phyloP scores from a whole-genome alignment of 2,888 invertebrate genomes.

The Drosophila imparisetae region DNA sequence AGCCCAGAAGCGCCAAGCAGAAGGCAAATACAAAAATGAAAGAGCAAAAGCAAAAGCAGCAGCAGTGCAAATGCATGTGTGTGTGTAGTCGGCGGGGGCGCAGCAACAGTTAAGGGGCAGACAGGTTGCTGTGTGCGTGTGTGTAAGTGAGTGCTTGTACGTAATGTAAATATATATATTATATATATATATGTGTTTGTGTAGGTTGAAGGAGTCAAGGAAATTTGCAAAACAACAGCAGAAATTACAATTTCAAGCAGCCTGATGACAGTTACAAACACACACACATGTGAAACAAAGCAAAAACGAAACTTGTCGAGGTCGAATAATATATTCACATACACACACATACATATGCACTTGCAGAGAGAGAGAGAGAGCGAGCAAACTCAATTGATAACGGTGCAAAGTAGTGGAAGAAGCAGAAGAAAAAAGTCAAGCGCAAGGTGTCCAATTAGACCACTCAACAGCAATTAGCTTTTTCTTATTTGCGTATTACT shows the following conservation, averaged over 20 bases:
- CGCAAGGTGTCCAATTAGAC: constrained; percentile 75
- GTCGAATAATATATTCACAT: constrained; percentile 48
- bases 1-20: constrained; percentile 51
- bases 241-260: constrained; percentile 54
- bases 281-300: constrained; percentile 9
- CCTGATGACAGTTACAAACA: constrained; percentile 58
- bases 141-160: constrained; percentile 26
- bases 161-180: constrained; percentile 14
- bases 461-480: constrained; percentile 73
- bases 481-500: constrained; percentile 73
- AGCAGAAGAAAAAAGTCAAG: constrained; percentile 49
- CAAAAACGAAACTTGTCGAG: constrained; percentile 69
- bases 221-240: constrained; percentile 61
- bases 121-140: constrained; percentile 54
- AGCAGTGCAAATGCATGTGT: constrained; percentile 28
- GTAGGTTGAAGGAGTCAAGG: constrained; percentile 70
- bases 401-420: constrained; percentile 35
- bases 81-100: constrained; percentile 58
- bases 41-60: constrained; percentile 32
- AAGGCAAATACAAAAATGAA: constrained; percentile 50
- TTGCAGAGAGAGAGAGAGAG: constrained; percentile 17
- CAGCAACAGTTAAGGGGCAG: constrained; percentile 74
- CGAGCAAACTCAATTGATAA: constrained; percentile 67
- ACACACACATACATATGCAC: constrained; percentile 6
- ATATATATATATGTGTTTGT: constrained; percentile 13